Conservation (phyloP, 2,113 vertebrate genomes). For the Mastomys natalensis region DNA sequence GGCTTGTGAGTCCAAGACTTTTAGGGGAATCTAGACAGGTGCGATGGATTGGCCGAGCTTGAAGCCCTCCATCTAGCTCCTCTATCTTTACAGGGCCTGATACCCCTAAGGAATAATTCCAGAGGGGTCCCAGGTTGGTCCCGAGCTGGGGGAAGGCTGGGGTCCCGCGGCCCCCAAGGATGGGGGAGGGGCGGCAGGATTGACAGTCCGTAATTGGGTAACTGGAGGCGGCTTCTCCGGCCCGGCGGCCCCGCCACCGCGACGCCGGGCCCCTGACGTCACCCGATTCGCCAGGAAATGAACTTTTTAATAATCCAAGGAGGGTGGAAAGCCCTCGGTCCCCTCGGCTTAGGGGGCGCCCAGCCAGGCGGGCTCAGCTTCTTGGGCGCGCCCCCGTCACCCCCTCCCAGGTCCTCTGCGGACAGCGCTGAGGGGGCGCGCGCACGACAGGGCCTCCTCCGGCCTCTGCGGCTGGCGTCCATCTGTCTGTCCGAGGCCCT, state of each 20-base stretch:
- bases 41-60: background rate
- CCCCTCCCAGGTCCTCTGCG: background rate
- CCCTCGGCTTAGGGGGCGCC: slow-evolving; percentile 66
- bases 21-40: slow-evolving; percentile 63
- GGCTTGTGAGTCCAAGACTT: background rate
- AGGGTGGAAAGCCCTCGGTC: slow-evolving; percentile 69
- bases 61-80: background rate
- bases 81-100: background rate
- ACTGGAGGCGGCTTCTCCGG: slow-evolving; percentile 84
- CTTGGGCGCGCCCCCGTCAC: slow-evolving; percentile 16
- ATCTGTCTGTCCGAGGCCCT: background rate
- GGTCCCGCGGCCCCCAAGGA: slow-evolving; percentile 53
- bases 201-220: slow-evolving; percentile 91
- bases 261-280: slow-evolving; percentile 95
- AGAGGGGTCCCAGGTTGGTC: slow-evolving; percentile 46
- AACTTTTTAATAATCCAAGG: slow-evolving; percentile 89
- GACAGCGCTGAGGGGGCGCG: background rate
- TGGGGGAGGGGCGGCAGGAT: slow-evolving; percentile 83
- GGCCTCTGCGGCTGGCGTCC: background rate
- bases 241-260: slow-evolving; percentile 90
- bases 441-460: background rate
- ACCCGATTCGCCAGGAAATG: slow-evolving; percentile 91
- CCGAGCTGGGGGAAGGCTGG: background rate
- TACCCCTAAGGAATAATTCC: background rate
- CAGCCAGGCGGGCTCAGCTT: slow-evolving; percentile 63